Evolutionary conservation across 2,888 invertebrate species (phyloP).

Genomic region (Thelaira solivaga): DNA sequence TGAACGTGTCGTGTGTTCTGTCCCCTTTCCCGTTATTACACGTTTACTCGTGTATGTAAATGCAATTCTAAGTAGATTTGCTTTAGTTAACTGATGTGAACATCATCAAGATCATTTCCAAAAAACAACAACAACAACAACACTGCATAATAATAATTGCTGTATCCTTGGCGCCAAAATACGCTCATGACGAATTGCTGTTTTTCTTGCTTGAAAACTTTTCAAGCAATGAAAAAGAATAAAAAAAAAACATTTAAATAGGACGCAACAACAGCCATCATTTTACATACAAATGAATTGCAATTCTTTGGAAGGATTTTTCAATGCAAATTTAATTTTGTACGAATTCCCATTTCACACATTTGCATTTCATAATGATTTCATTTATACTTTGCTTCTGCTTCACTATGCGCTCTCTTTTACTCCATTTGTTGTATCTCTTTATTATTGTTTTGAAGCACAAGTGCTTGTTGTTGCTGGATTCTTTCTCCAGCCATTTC

Average conservation of each 20-base stretch:
- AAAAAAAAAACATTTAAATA: not conserved
- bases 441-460: not conserved
- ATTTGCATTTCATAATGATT: conserved; percentile 49
- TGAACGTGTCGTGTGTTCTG: no score
- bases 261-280: not conserved
- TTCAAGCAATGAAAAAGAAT: not conserved
- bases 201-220: conserved; percentile 15
- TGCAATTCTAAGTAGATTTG: conserved; percentile 10
- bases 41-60: not conserved
- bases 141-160: conserved; percentile 15
- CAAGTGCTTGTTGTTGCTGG: conserved; percentile 38
- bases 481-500: conserved; percentile 13
- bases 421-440: not conserved
- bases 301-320: conserved; percentile 33
- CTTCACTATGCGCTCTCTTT: conserved; percentile 2
- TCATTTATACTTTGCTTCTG: no score
- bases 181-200: conserved; percentile 57
- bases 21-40: conserved; percentile 39
- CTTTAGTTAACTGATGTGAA: conserved; percentile 23
- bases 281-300: conserved; percentile 26
- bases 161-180: conserved; percentile 61
- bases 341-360: conserved; percentile 25
- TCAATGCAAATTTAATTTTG: conserved; percentile 49
- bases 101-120: conserved; percentile 22
- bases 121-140: conserved; percentile 5